Base-by-base conservation (phyloP, 2,888 invertebrate species). In the Ischnus inquisitorius region DNA sequence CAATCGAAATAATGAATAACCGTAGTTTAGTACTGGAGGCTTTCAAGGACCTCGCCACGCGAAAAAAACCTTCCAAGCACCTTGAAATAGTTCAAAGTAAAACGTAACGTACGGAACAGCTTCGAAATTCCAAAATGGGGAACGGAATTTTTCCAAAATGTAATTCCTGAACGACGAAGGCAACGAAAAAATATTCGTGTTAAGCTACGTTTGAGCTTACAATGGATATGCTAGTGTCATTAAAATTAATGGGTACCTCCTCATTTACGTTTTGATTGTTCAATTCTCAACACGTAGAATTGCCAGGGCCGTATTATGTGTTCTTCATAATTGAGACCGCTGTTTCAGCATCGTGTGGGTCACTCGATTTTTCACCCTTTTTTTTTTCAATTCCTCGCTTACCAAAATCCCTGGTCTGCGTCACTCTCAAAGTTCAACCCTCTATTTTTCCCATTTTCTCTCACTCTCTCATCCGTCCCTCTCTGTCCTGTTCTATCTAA, bases 401-500 rank as follows among this genome's bases (percentile, higher is more conserved):
- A 46, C 48, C 6, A 43, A 14, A 48, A 48, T 14, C 46, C n/a
- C 67, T 48, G 22, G 43, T 14, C 25, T 12, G 46, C 67, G n/a
- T 25, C 67, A 46, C 67, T 48, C 25, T 48, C 67, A 12, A 48
- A 68, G 28, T 46, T 25, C 25, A 6, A 28, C 25, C 51, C 69
- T 34, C 34, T 1, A 46, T 67, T 54, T 46, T 12, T 57, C 25
- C 65, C 57, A 57, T 76, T 76, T 76, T 64, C 64, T 39, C 46
- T 46, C 57, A 75, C 22, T 69, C 72, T 39, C 62, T 10, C 41
- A 25, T 62, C 60, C n/a, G 5, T 43, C 65, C 12, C 6, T 51
- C 10, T 75, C 62, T 64, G 28, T 72, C 39, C 43, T 64, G 72
- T 57, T 75, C 65, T 46, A 39, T 62, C 64, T 64, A 79, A 81